Evolutionary conservation across 2,888 invertebrate species (phyloP), one percentile per base, ranked within the genome.

Genomic region (Cosmorhoe ocellata): DNA sequence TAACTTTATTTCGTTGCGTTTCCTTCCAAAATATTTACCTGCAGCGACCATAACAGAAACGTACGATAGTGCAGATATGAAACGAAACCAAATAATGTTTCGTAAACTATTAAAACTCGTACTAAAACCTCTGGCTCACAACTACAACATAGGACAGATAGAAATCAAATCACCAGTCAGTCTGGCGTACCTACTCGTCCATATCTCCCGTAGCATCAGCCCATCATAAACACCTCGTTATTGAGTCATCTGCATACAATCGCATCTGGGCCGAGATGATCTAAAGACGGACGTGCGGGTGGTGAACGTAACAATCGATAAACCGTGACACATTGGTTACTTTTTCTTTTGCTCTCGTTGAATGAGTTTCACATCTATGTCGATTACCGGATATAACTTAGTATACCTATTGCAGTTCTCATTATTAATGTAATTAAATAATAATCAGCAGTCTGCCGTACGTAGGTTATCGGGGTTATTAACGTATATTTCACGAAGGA

Each of bases 261-360:
- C 51, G 57, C 53, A 33, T 45, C 48, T 51, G 48, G 51, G 36
- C 37, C 43, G 30, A 51, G 52, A 49, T 40, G 27, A 36, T 39
- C 39, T 52, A 6, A 31, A 50, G 48, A 56, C 48, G 51, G 48
- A 51, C 47, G 51, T 47, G 46, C 46, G 51, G 69, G 72, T 62
- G 67, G 73, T 69, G 76, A 71, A 67, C 61, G 64, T 66, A 68
- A 69, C 71, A 71, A 74, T 70, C 72, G 69, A 74, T 74, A 71
- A 68, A 63, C 59, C 65, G 62, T 67, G 59, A 63, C 60, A 63
- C 60, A 56, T 58, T 57, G 61, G 56, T 49, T 61, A 68, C 74
- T 74, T 76, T 76, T 76, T 75, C 73, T 77, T 76, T 76, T 76
- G 74, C 64, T 73, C 69, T 65, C 68, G 63, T 66, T 53, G 28